Conservation (phyloP, 1,140 invertebrate species). For the Drosophila cardini region DNA sequence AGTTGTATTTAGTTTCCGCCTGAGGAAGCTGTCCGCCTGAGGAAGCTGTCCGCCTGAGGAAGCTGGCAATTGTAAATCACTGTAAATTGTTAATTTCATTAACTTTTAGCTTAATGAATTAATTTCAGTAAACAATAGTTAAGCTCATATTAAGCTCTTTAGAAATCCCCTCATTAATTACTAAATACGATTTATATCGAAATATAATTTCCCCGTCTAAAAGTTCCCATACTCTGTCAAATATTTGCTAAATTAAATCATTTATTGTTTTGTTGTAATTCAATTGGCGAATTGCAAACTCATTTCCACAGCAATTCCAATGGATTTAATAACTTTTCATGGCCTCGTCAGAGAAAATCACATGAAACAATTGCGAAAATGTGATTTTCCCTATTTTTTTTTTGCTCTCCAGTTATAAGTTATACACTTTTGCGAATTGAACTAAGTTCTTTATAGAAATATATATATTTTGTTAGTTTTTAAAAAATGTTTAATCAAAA, state of each 20-base stretch:
- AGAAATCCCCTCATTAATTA: constrained; percentile 3
- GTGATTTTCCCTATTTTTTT: constrained; percentile 23
- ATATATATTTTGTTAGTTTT: background rate
- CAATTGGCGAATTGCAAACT: constrained; percentile 52
- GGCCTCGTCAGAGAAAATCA: constrained; percentile 7
- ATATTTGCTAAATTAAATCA: constrained; percentile 37
- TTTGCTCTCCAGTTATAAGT: constrained; percentile 57
- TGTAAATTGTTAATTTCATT: too few species aligned
- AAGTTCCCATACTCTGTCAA: constrained; percentile 23
- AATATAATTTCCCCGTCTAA: constrained; percentile 19
- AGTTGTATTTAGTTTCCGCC: too few species aligned
- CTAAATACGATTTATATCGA: constrained; percentile 15
- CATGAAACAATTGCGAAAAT: constrained; percentile 56
- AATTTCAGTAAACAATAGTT: background rate
- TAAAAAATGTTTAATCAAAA: background rate
- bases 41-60: too few species aligned
- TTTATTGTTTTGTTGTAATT: constrained; percentile 12
- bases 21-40: too few species aligned
- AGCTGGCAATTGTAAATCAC: too few species aligned
- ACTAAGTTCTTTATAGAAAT: background rate
- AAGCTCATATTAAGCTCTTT: background rate
- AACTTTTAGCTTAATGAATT: background rate
- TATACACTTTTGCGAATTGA: background rate
- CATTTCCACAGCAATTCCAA: constrained; percentile 62
- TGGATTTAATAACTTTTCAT: constrained; percentile 68